Evolutionary conservation across 2,888 invertebrate species (phyloP), one percentile per base, ranked within the genome.

Genomic region (Myopa testacea): DNA sequence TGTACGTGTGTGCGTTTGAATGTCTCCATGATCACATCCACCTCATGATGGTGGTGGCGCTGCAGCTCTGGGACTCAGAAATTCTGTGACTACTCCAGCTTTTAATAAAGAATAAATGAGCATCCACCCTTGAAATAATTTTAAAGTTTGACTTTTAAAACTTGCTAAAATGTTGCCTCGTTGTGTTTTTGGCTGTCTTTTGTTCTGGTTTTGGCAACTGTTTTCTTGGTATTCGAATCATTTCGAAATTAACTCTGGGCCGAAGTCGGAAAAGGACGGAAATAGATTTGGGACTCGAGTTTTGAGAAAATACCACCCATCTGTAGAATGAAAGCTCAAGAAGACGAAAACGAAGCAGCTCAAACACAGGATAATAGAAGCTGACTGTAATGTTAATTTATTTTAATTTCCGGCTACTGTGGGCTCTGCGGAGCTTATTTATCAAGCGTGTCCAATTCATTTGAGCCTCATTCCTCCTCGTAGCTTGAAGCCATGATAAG

Each of bases 351-450:
- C 16, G 8, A 55, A 55, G 55, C 67, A 37, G 26, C 4, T 45
- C 7, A 55, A 52, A 5, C 58, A 34, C 55, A 52, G 67, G 67
- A 75, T 67, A 75, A 67, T 75, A 55, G 26, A 67, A 73, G 60
- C 26, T 67, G 68, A 52, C 37, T 75, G 16, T 58, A 37, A 75
- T 38, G 52, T 58, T 68, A 45, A 50, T 72, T 62, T 50, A 52
- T 68, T 68, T 75, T 75, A 65, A 50, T 67, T 65, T 74, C 26
- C 65, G 4, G 37, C 45, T 52, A 50, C 4, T 34, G 45, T 45
- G 6, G 58, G 58, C 58, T 63, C 62, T 26, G 26, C n/a, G 3
- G 4, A 62, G 26, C 26, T 45, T 45, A 6, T 45, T 45, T 10
- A 45, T 45, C 45, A 10, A 45, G 7, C 45, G 45, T 3, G 45